Conservation (phyloP, 2,797 vertebrate genomes). For the Sebastes iracundus region DNA sequence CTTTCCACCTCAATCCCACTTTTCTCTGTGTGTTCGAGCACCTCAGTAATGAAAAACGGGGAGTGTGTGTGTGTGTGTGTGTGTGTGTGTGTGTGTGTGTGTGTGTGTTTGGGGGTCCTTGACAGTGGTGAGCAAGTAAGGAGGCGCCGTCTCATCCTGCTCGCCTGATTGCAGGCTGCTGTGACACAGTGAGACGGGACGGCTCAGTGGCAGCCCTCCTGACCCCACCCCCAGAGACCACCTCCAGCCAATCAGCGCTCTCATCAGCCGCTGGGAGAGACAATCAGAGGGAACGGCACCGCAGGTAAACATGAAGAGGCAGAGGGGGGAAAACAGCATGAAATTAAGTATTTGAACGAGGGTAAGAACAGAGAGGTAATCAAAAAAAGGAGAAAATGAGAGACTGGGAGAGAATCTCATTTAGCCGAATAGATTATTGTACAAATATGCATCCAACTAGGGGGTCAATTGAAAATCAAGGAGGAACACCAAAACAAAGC, state of each 20-base stretch:
- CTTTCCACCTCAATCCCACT: slow-evolving; percentile 42
- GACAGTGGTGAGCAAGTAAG: slow-evolving; percentile 16
- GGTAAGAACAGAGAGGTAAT: slow-evolving; percentile 41
- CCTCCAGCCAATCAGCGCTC: slow-evolving; percentile 64
- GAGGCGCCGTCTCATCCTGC: slow-evolving; percentile 36
- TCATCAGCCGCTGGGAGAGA: slow-evolving; percentile 58
- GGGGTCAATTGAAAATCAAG: slow-evolving; percentile 61
- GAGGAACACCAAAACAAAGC: slow-evolving; percentile 39
- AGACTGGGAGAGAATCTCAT: slow-evolving; percentile 44
- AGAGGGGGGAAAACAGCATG: slow-evolving; percentile 15
- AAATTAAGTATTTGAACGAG: slow-evolving; percentile 50
- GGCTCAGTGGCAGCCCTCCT: slow-evolving; percentile 52
- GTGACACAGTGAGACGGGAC: slow-evolving; percentile 57
- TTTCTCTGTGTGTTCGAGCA: slow-evolving; percentile 40
- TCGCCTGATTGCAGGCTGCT: slow-evolving; percentile 60
- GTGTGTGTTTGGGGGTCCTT: not conserved
- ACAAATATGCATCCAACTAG: slow-evolving; percentile 43
- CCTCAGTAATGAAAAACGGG: slow-evolving; percentile 33
- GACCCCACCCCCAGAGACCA: slow-evolving; percentile 58
- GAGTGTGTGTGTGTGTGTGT: not conserved
- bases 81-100: not conserved
- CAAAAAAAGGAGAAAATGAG: slow-evolving; percentile 44
- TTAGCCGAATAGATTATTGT: slow-evolving; percentile 36
- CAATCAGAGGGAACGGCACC: slow-evolving; percentile 55
- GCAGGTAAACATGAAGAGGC: slow-evolving; percentile 65